Base-by-base conservation (phyloP, 2,113 vertebrate species). In the Peromyscus leucopus region DNA sequence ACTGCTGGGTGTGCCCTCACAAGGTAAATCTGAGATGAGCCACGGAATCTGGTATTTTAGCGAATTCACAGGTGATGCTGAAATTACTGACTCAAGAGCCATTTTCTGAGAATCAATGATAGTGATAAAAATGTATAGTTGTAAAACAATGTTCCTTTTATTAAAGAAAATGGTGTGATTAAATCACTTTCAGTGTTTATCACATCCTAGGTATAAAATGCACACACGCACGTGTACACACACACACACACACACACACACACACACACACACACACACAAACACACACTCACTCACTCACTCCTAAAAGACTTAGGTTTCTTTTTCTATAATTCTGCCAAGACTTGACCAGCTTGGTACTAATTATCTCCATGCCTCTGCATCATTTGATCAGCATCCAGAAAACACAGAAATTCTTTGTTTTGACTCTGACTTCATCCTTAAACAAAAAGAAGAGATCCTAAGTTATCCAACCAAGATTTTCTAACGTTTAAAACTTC, bases 341-440 rank as follows among this genome's bases (percentile, higher is more conserved):
- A 83, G 80, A 46, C 96, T 92, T 91, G 39, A 95, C 85, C 83
- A 97, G 91, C 92, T 84, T 98, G 96, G 95, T 97, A 98, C 96
- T 94, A 97, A 69, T 90, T 96, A 91, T 94, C 95, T 88, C 96
- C 51, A 94, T 6, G 61, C 95, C 90, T 97, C 57, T 0, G 92
- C 85, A 97, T 79, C 89, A 97, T 79, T 93, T 84, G 95, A 97
- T 90, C 39, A 92, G 89, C 48, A 93, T 61, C 97, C n/a, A 76
- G 74, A 36, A n/a, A 94, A 94, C 89, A 98, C 89, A 78, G 83
- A 90, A 97, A 80, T 76, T 31, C 94, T 98, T 97, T 98, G 94
- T 98, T 96, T 33, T 0, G 0, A 82, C 88, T 95, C 91, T 97
- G 96, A 98, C 90, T 97, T 97, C 97, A 98, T 93, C 85, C 67